Evolutionary conservation across 30 jellyfish, hydroid and myxozoan species (phyloP), one percentile per base, ranked within the genome.

Genomic region (Turritopsis dohrnii): DNA sequence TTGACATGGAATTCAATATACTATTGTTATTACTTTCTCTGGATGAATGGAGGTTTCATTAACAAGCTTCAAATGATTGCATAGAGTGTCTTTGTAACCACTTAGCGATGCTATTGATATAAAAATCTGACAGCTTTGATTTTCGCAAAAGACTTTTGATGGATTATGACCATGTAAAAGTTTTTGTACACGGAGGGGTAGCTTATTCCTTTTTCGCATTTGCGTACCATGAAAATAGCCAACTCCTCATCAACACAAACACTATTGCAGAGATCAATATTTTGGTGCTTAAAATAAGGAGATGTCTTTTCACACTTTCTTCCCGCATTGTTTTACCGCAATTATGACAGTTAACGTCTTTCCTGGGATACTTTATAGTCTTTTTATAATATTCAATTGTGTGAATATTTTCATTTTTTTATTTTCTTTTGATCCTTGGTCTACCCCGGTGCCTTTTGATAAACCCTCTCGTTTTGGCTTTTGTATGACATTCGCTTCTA

Each of bases 141-240:
- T 72, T 76, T 84, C 82, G 74, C 91, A 84, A 4, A 29, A 73
- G 19, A 72, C 21, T 74, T 13, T 83, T 21, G 41, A 27, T 83
- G 0, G 72, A 28, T 52, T 25, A 52, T 54, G 76, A 1, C 54
- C 52, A 24, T 52, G 71, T 28, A 74, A 24, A 0, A 52, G 21
- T 75, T 84, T 84, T 76, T 65, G 82, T 7, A 84, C 91, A 75
- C 74, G 91, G 7, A 84, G 16, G 13, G 91, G 74, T 30, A 74
- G 25, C 87, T 77, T 23, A 84, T 71, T 8, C 87, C 91, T 23
- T 85, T 85, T 20, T 54, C 71, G 9, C 9, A 41, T 41, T 41
- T 41, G 9, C 60, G 5, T 3, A 41, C 60, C 9, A 41, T 41
- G 60, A 41, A 41, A 41, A 41, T 41, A 5, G 60, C 60, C 13